A percentile compares a stretch with the other conserved stretches of the same genome.
These are phyloP conservation scores for Conus ventricosus DNA, from an alignment of 1,140 invertebrate genomes.

Conservation along the genomic window DNA sequence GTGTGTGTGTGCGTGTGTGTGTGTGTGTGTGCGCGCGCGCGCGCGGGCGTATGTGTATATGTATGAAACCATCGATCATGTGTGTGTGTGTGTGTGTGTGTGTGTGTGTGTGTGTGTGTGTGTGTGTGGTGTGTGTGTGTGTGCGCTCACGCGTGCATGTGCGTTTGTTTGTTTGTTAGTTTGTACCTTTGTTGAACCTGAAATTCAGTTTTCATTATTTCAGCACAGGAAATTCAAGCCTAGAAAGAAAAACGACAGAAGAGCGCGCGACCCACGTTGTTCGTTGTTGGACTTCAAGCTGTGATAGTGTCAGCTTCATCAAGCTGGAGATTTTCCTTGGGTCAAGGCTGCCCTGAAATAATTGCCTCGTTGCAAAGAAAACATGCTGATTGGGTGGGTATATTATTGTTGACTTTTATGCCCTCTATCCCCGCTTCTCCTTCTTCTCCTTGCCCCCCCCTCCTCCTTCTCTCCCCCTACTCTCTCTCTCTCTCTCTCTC, in stretches of 20 bases:
- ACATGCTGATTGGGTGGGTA: no score
- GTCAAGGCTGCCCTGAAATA: not conserved
- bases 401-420: no score
- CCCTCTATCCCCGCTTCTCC: no score
- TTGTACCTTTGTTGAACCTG: not conserved
- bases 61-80: no score
- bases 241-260: not conserved
- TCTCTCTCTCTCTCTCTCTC: no score
- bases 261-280: not conserved
- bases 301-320: not conserved
- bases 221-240: not conserved
- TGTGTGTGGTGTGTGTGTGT: not conserved
- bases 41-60: no score
- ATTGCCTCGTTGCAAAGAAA: not conserved
- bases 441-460: no score
- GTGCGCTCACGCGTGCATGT: no score
- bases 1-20: not conserved
- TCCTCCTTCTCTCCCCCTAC: no score
- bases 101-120: no score
- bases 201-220: not conserved
- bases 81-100: no score
- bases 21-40: not conserved
- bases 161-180: not conserved
- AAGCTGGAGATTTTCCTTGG: no score
- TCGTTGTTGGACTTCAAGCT: not conserved